Conservation (phyloP, 2,113 vertebrate genomes). For the Clarias gariepinus region DNA sequence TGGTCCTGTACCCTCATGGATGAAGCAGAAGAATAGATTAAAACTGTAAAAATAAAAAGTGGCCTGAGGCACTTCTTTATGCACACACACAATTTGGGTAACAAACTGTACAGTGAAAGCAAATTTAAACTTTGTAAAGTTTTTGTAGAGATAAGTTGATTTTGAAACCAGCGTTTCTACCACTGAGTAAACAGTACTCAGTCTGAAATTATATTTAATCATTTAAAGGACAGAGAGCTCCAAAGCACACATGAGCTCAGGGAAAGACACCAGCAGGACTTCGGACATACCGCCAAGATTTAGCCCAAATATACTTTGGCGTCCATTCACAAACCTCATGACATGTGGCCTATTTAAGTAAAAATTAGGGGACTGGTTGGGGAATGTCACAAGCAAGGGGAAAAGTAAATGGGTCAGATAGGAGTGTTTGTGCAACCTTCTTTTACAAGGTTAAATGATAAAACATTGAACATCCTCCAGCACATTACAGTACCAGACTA, state of each 20-base stretch:
- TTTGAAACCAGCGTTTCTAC: neutral
- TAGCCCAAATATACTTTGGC: neutral
- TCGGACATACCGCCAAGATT: neutral
- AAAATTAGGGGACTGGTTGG: slow-evolving; percentile 6
- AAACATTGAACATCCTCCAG: neutral
- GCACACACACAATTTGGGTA: neutral
- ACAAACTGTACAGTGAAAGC: neutral
- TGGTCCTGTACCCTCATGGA: neutral
- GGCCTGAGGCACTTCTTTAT: neutral
- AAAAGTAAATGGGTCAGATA: slow-evolving; percentile 32
- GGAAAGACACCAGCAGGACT: slow-evolving; percentile 7
- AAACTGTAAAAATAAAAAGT: neutral
- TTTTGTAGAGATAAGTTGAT: neutral
- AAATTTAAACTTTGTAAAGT: neutral
- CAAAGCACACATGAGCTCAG: slow-evolving; percentile 1
- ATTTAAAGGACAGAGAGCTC: neutral
- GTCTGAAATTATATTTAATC: neutral
- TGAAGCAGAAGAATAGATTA: neutral
- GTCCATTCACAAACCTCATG: neutral
- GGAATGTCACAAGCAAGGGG: neutral
- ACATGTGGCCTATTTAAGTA: slow-evolving; percentile 23
- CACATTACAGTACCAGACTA: slow-evolving; percentile 1
- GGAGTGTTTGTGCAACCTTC: slow-evolving; percentile 12
- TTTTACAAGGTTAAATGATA: slow-evolving; percentile 19
- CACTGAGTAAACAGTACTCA: neutral